Percentiles rank a stretch among this genome's conserved stretches.
Conservation (phyloP, 2,113 vertebrate genomes). For the Tetraodon nigroviridis region DNA sequence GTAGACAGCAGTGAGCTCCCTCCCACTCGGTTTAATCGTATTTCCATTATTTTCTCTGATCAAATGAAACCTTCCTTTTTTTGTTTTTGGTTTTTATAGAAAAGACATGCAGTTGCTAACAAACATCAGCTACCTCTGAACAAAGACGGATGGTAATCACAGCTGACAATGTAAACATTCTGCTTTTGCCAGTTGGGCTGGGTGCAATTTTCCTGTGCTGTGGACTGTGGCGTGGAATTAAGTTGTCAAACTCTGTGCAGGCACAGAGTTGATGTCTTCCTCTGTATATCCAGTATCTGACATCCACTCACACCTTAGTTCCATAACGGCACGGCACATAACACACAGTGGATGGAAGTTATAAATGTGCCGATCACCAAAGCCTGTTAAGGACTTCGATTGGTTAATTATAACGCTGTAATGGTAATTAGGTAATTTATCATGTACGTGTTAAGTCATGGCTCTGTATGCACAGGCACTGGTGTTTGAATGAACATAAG, state of each 20-base stretch:
- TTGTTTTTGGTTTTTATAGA: conserved; percentile 21
- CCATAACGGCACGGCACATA: conserved; percentile 5
- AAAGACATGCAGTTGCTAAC: background rate
- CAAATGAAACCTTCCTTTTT: conserved; percentile 65
- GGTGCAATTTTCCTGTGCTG: conserved; percentile 54
- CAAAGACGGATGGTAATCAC: conserved; percentile 63
- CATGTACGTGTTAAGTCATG: conserved; percentile 13
- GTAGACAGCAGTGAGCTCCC: conserved; percentile 60
- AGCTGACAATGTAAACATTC: conserved; percentile 68
- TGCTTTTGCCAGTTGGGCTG: conserved; percentile 41
- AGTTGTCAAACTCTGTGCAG: conserved; percentile 56
- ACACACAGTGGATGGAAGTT: conserved; percentile 1
- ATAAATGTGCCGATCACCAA: conserved; percentile 4
- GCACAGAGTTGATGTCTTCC: conserved; percentile 51
- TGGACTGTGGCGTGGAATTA: conserved; percentile 59
- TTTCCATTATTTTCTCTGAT: conserved; percentile 69
- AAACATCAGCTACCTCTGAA: conserved; percentile 56
- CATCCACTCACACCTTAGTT: conserved; percentile 20
- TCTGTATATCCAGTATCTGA: conserved; percentile 38
- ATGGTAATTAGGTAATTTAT: conserved; percentile 34
- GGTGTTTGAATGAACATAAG: conserved; percentile 43
- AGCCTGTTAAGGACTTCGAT: conserved; percentile 3
- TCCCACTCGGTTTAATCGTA: conserved; percentile 69
- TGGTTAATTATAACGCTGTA: conserved; percentile 35
- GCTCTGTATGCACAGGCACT: conserved; percentile 4